Base-by-base conservation (phyloP, 2,888 invertebrate species). In the Drosophila formosana region DNA sequence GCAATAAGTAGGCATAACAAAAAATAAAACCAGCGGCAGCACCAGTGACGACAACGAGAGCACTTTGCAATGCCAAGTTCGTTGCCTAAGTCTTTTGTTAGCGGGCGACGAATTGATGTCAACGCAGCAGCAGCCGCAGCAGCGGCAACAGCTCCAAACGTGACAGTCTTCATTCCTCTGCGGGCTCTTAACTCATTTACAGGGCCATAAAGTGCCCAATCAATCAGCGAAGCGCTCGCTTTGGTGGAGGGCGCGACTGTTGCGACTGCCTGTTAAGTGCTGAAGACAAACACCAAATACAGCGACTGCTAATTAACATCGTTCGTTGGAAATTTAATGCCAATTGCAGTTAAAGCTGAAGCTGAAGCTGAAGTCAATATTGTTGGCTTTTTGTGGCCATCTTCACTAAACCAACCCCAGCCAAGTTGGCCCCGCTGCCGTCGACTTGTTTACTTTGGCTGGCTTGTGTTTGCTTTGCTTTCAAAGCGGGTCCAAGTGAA, bases 51-150 rank as follows among this genome's bases (percentile, higher is more conserved):
- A 37, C 51, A 63, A 45, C 47, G 23, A 30, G 26, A 32, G 47
- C 41, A 49, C 57, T 65, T 61, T 53, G 64, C 78, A 79, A 79
- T 74, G 80, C 78, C 78, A 78, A 82, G 80, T 75, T 80, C 75
- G 82, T 78, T 81, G 79, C 79, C 41, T 53, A 73, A 81, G 80
- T 70, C 73, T 73, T 73, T 76, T 70, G 78, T 75, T 71, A 39
- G 55, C 55, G 45, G 37, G 58, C 66, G 41, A 50, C 50, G 49
- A 75, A 78, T 66, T 75, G 39, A 68, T 75, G 77, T 76, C 77
- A 72, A 71, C 66, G 57, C 55, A 64, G 32, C 71, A 28, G 53
- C 39, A 41, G 39, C 39, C 18, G 39, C 66, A 55, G 13, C 43
- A 41, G 18, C 47, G 37, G 60, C 53, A 43, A 32, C 39, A 25